Conservation (phyloP, 2,113 vertebrate genomes). For the Tinamus guttatus region DNA sequence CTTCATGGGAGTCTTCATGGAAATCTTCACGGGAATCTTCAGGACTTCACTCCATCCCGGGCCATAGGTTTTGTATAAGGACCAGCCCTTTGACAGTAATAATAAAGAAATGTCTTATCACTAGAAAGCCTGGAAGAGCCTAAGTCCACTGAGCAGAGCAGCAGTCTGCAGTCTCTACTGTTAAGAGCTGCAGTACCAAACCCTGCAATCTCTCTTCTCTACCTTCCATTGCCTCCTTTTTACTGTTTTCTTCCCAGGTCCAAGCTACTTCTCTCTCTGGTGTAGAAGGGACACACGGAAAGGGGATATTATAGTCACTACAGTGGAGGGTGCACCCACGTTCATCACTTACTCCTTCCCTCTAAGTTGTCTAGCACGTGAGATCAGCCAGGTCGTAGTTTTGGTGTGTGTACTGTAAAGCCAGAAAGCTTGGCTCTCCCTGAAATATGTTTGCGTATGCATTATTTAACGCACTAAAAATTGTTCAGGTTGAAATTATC, state of each 20-base stretch:
- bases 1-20: background rate
- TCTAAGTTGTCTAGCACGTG: too few species aligned
- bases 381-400: background rate
- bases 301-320: too few species aligned
- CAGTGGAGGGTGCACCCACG: too few species aligned
- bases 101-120: constrained; percentile 26
- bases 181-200: background rate
- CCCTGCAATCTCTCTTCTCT: background rate
- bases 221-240: background rate
- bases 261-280: background rate
- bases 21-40: background rate
- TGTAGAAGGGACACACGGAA: background rate
- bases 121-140: background rate
- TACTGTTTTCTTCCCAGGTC: background rate
- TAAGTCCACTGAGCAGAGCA: background rate
- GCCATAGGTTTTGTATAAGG: constrained; percentile 1
- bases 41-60: background rate
- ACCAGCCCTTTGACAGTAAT: background rate
- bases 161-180: background rate
- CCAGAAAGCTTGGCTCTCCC: background rate
- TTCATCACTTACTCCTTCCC: too few species aligned
- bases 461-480: background rate
- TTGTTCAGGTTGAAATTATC: background rate
- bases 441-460: background rate
- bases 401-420: background rate